Evolutionary conservation across 2,888 invertebrate genomes (phyloP), one percentile per base, ranked within the genome.

Genomic region (Heliconius erato): DNA sequence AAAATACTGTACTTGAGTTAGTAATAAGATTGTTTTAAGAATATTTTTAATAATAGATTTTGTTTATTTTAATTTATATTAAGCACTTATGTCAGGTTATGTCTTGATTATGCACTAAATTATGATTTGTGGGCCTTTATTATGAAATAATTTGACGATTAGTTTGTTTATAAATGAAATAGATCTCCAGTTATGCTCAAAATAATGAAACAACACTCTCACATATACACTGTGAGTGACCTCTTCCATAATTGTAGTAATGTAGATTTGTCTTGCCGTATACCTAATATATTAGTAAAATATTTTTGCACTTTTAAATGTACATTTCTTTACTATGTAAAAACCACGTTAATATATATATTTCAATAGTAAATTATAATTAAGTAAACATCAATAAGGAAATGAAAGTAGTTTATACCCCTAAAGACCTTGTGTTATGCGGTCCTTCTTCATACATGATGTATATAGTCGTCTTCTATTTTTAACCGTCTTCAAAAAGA

Each of bases 1-100:
- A 40, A 12, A 72, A 72, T 72, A 26, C 44, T 72, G 44, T 72
- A 72, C 44, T 72, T 71, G 71, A 71, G 26, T 40, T 16, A 49
- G 44, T 49, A 44, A 49, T 72, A 72, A 72, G 44, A 19, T 72
- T 72, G 72, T 49, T 16, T 28, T 72, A 44, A 72, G 72, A 16
- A 26, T 72, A 49, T 67, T 28, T 72, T 26, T 72, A 44, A 14
- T 44, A 49, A 63, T 44, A 44, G 14, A 26, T n/a, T 71, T 44
- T 26, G 3, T 44, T 16, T 44, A 26, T 9, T 14, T 49, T 16
- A 3, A 44, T 40, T 71, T n/a, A 14, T 71, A 71, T n/a, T 7
- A n/a, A 6, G n/a, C 40, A 44, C 14, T n/a, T 35, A 23, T 69
- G 32, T 35, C 23, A 35, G 7, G 9, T 16, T 69, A 12, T 69